Evolutionary conservation across 2,888 invertebrate species (phyloP), one percentile per base, ranked within the genome.

Genomic region (Abrostola triplasia): DNA sequence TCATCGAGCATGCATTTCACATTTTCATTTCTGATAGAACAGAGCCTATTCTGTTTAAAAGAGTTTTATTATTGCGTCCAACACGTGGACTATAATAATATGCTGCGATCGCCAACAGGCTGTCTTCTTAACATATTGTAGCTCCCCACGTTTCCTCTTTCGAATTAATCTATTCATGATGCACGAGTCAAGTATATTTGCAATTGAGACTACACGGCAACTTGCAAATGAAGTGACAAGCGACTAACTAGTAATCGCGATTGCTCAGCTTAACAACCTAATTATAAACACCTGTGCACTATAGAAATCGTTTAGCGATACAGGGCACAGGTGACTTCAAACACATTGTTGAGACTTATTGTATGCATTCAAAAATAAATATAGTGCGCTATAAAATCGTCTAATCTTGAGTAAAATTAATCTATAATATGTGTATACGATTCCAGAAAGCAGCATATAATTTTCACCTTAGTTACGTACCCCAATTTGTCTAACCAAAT

Each of bases 401-500:
- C 48, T 60, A 12, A 36, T 7, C 12, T 35, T 38, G 41, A 51
- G 38, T 49, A n/a, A 67, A 55, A 8, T 47, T 38, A 44, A 44
- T 44, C 49, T 52, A 59, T 48, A 52, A 70, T 51, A 53, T 47
- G 24, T 24, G 44, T 57, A 64, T 36, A 67, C 35, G 59, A 72
- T 72, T 59, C 54, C 54, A 55, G 48, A 24, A 66, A 66, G 47
- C 57, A 47, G 55, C 53, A 54, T 67, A 51, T 11, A 56, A 52
- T 64, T 76, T 73, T 65, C 59, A 62, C 74, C 54, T 64, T 47
- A 56, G 52, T 56, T 52, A 59, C 59, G 52, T 59, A 70, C 68
- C 65, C 49, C 55, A 65, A 78, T 76, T 78, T 74, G 71, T 73
- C 62, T 74, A 69, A 64, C 73, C 63, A 73, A 80, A 80, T 75